phyloP scores from a whole-genome alignment of 1,140 invertebrate species.

The Aleiodes sp. region DNA sequence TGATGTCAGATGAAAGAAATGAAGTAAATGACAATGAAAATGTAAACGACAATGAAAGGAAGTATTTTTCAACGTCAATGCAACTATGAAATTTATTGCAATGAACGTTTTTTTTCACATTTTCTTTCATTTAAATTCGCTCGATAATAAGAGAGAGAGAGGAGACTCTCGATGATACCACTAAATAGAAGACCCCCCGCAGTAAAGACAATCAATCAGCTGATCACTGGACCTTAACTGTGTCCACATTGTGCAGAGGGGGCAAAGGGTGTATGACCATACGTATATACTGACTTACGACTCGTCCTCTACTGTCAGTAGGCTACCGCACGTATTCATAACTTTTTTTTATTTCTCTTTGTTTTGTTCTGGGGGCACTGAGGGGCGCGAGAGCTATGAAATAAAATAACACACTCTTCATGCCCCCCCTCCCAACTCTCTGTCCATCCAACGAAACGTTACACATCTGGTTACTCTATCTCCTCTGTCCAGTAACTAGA shows the following conservation, averaged over 20 bases:
- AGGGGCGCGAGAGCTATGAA: conserved; percentile 26
- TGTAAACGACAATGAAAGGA: background rate
- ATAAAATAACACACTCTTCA: conserved; percentile 20
- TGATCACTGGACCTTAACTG: conserved; percentile 64
- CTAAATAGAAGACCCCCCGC: conserved; percentile 60
- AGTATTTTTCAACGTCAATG: background rate
- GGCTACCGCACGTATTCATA: conserved; percentile 17
- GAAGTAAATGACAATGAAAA: background rate
- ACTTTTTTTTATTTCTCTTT: conserved; percentile 11
- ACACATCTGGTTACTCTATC: background rate
- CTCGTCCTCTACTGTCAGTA: background rate
- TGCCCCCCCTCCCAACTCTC: background rate
- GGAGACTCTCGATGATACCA: conserved; percentile 55
- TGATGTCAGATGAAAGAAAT: background rate
- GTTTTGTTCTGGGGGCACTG: background rate
- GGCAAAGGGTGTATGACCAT: conserved; percentile 27
- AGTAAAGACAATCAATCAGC: conserved; percentile 64
- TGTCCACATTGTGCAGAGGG: conserved; percentile 63
- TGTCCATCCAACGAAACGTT: background rate
- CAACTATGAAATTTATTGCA: background rate
- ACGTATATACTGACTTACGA: conserved; percentile 1
- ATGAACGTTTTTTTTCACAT: background rate
- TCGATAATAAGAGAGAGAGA: background rate
- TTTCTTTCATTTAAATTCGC: background rate
- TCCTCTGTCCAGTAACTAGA: too few relatives aligned